Conservation (phyloP, 2,797 vertebrate species). For the Tauraco hartlaubi region DNA sequence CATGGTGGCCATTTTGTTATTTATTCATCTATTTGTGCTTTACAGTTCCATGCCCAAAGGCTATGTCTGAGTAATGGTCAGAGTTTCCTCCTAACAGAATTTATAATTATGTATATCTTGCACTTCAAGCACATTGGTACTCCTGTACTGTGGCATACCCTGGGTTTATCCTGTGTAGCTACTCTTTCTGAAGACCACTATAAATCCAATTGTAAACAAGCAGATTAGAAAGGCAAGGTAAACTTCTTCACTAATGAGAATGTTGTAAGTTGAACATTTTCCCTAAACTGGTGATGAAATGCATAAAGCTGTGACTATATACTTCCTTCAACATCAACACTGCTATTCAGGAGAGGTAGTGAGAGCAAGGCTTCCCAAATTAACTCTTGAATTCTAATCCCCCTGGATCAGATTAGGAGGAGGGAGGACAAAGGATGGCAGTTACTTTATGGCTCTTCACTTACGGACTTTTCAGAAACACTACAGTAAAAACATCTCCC, state of each 20-base stretch:
- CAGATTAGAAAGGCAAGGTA: not conserved
- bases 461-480: not conserved
- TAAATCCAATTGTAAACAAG: not conserved
- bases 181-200: not conserved
- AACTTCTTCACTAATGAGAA: not conserved
- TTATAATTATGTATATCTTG: not conserved
- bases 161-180: not conserved
- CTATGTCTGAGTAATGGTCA: slow-evolving; percentile 9
- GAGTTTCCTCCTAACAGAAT: not conserved
- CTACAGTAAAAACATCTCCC: not conserved
- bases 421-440: not conserved
- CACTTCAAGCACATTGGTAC: not conserved
- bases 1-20: slow-evolving; percentile 64
- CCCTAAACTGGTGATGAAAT: not conserved
- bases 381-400: not conserved
- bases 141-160: not conserved
- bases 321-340: not conserved
- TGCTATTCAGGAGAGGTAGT: not conserved
- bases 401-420: not conserved
- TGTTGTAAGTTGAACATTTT: not conserved
- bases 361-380: not conserved
- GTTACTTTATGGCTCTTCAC: not conserved
- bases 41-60: slow-evolving; percentile 4
- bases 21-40: slow-evolving; percentile 53
- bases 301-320: not conserved